A percentile compares a stretch with the other conserved stretches of the same genome.
Evolutionary conservation across 2,113 vertebrate genomes (phyloP).

Genomic region (Tautogolabrus adspersus): DNA sequence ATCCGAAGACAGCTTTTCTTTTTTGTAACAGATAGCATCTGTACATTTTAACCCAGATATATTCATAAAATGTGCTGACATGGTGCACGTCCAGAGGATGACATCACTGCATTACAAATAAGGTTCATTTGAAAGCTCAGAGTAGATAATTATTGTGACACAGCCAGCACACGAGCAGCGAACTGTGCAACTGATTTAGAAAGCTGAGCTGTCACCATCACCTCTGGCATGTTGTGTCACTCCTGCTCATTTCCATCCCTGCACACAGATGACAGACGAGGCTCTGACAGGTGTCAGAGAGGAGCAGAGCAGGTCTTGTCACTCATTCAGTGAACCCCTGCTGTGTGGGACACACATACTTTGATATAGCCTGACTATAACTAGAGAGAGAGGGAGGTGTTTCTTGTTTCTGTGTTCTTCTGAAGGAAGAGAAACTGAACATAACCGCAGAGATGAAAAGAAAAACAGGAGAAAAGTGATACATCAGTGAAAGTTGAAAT

Average conservation of each 20-base stretch:
- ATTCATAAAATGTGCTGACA: neutral
- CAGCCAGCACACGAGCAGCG: conserved; percentile 41
- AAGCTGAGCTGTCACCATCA: conserved; percentile 86
- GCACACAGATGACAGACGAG: conserved; percentile 90
- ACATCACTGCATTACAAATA: conserved; percentile 59
- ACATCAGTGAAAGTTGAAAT: neutral
- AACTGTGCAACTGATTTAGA: conserved; percentile 62
- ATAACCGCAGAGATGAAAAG: conserved; percentile 38
- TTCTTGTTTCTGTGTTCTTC: conserved; percentile 45
- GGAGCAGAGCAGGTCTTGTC: conserved; percentile 89
- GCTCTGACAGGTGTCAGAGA: conserved; percentile 87
- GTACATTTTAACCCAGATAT: too few species aligned
- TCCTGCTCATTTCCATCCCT: conserved; percentile 89
- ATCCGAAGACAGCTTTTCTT: neutral
- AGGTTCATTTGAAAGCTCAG: conserved; percentile 47
- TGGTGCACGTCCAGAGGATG: conserved; percentile 12
- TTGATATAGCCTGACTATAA: conserved; percentile 85
- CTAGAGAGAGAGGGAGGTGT: conserved; percentile 51
- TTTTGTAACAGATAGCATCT: neutral
- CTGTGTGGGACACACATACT: conserved; percentile 89
- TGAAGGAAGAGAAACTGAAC: conserved; percentile 57
- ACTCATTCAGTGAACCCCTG: conserved; percentile 85
- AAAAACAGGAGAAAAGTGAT: conserved; percentile 42
- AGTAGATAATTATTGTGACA: conserved; percentile 66
- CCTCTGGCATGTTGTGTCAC: conserved; percentile 95